A percentile compares a stretch with the other conserved stretches of the same genome.
phyloP scores from a whole-genome alignment of 2,888 invertebrate genomes.

The Aproaerema taeniolella region DNA sequence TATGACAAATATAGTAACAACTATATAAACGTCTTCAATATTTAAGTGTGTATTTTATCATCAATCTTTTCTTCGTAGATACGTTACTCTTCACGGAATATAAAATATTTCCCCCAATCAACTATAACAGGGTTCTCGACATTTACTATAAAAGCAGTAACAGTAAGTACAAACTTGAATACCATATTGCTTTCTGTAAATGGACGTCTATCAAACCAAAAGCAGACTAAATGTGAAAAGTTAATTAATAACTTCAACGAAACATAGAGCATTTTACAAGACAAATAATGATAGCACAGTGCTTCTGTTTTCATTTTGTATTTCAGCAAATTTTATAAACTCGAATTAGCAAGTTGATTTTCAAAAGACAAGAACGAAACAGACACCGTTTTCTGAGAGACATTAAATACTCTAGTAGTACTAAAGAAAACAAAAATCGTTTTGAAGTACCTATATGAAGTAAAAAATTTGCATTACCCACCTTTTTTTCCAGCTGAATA shows the following conservation, averaged over 20 bases:
- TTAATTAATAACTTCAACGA: not conserved
- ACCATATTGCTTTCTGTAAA: not conserved
- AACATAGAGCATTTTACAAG: too few relatives aligned
- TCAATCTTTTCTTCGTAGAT: too few relatives aligned
- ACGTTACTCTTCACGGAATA: too few relatives aligned
- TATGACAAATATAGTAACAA: too few relatives aligned
- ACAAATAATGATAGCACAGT: not conserved
- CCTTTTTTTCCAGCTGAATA: conserved; percentile 11
- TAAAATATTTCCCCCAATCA: too few relatives aligned
- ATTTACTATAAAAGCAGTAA: conserved; percentile 45
- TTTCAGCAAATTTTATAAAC: too few relatives aligned
- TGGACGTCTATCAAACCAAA: not conserved
- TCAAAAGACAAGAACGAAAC: too few relatives aligned
- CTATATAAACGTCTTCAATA: too few relatives aligned
- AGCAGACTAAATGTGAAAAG: not conserved
- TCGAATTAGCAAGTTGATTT: too few relatives aligned
- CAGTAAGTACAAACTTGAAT: conserved; percentile 33
- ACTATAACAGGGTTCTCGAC: conserved; percentile 56
- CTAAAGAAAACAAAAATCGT: not conserved
- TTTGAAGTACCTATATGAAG: not conserved
- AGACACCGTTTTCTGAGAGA: not conserved
- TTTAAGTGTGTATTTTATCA: too few relatives aligned
- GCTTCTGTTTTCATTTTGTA: not conserved
- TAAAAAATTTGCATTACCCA: not conserved
- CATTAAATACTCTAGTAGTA: not conserved